phyloP scores from a whole-genome alignment of 2,888 invertebrate species.

The Agrochola lota region DNA sequence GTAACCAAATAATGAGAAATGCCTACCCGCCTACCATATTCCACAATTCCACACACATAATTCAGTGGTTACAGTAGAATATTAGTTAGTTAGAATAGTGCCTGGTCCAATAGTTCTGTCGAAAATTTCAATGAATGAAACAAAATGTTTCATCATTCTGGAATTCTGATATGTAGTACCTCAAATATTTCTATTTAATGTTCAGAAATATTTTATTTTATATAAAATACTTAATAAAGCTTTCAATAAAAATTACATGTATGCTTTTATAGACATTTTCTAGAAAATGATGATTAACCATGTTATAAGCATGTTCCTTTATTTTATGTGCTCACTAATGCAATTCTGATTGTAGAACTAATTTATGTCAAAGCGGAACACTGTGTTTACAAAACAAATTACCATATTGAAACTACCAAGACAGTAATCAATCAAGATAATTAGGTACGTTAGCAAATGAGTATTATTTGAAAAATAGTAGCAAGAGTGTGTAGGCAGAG shows the following conservation, averaged over 20 bases:
- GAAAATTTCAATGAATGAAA: neutral
- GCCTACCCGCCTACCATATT: constrained; percentile 4
- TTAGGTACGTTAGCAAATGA: neutral
- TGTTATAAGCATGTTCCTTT: neutral
- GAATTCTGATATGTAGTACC: neutral
- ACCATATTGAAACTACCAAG: constrained; percentile 10
- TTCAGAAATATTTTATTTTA: neutral
- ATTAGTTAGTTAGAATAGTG: constrained; percentile 1
- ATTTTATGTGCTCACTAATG: constrained; percentile 2
- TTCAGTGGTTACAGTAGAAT: neutral
- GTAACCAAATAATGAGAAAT: constrained; percentile 27
- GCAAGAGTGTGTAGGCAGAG: neutral
- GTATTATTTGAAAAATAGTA: neutral
- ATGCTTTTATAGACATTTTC: neutral
- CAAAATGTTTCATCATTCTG: neutral
- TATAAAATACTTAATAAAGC: neutral
- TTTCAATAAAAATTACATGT: neutral
- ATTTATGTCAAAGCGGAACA: neutral
- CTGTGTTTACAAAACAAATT: constrained; percentile 13
- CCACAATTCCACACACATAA: constrained; percentile 1
- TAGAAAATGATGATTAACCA: neutral
- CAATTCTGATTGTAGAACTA: neutral
- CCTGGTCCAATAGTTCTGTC: neutral
- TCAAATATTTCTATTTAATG: neutral
- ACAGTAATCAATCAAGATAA: constrained; percentile 14